These are phyloP conservation scores for Lasioglossum morio DNA, from an alignment of 2,888 invertebrate species.

Conservation along the genomic window DNA sequence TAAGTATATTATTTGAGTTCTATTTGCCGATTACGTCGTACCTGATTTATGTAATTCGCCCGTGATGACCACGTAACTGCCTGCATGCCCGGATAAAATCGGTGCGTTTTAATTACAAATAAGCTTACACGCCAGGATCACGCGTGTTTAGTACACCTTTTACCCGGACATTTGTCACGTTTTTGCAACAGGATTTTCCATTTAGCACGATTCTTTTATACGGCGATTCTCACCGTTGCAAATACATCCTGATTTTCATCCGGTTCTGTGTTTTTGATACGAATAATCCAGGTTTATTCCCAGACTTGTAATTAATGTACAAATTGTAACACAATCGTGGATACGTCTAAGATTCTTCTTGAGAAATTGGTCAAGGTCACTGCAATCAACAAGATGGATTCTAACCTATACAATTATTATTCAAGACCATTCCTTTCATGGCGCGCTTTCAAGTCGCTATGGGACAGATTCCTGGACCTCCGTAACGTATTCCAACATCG, in stretches of 20 bases:
- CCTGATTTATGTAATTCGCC: not conserved
- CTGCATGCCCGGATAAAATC: not conserved
- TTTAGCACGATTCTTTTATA: too few species aligned
- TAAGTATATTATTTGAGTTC: not conserved
- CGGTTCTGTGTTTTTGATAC: not conserved
- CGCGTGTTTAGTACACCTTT: not conserved
- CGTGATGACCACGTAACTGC: not conserved
- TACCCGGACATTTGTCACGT: not conserved
- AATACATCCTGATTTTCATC: not conserved
- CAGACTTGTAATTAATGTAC: not conserved
- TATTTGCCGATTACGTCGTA: not conserved
- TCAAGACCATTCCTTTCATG: too few species aligned
- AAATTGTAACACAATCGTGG: not conserved
- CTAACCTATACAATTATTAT: not conserved
- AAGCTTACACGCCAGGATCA: not conserved
- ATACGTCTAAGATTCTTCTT: not conserved
- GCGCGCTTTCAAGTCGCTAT: too few species aligned
- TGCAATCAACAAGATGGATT: not conserved
- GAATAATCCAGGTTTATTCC: not conserved
- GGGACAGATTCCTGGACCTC: too few species aligned
- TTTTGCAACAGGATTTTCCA: not conserved
- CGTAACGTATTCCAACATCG: too few species aligned
- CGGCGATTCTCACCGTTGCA: not conserved
- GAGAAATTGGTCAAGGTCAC: not conserved
- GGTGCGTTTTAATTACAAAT: not conserved